Conservation (phyloP, 2,797 vertebrate genomes). For the Poeciliopsis turneri region DNA sequence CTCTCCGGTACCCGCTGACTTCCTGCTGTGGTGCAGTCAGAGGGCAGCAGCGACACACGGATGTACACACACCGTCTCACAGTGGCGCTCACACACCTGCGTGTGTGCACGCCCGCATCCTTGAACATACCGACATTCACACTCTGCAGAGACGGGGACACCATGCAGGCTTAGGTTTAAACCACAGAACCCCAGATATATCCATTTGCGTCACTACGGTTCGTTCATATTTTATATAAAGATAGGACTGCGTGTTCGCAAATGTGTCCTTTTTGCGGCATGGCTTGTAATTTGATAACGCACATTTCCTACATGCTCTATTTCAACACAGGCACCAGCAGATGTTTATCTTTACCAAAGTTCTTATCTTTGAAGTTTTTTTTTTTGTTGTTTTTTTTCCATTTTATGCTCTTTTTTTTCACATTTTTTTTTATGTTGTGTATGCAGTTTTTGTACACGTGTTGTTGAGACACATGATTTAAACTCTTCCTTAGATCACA, state of each 20-base stretch:
- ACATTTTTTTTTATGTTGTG: not conserved
- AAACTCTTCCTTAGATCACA: slow-evolving; percentile 83
- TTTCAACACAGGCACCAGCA: slow-evolving; percentile 14
- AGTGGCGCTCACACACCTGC: slow-evolving; percentile 53
- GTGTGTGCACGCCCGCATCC: slow-evolving; percentile 38
- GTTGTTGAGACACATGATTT: slow-evolving; percentile 8
- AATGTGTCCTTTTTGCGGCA: slow-evolving; percentile 41
- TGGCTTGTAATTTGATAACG: slow-evolving; percentile 35
- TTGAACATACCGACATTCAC: slow-evolving; percentile 53
- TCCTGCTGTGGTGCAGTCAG: slow-evolving; percentile 79
- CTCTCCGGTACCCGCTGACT: slow-evolving; percentile 75
- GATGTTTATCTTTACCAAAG: slow-evolving; percentile 30
- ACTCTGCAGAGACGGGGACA: slow-evolving; percentile 50
- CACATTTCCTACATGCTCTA: slow-evolving; percentile 6
- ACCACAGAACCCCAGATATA: slow-evolving; percentile 69
- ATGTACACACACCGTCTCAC: slow-evolving; percentile 44
- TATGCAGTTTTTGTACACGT: slow-evolving; percentile 5
- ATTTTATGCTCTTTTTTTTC: not conserved
- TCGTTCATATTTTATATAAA: slow-evolving; percentile 54
- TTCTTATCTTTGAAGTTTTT: not conserved
- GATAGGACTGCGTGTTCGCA: slow-evolving; percentile 42
- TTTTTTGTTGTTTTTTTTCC: not conserved
- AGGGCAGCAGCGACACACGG: slow-evolving; percentile 63
- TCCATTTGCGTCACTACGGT: slow-evolving; percentile 71
- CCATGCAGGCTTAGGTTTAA: slow-evolving; percentile 52